Evolutionary conservation across 2,797 vertebrate species (phyloP), one percentile per base, ranked within the genome.

Genomic region (Phylloscopus collybita): DNA sequence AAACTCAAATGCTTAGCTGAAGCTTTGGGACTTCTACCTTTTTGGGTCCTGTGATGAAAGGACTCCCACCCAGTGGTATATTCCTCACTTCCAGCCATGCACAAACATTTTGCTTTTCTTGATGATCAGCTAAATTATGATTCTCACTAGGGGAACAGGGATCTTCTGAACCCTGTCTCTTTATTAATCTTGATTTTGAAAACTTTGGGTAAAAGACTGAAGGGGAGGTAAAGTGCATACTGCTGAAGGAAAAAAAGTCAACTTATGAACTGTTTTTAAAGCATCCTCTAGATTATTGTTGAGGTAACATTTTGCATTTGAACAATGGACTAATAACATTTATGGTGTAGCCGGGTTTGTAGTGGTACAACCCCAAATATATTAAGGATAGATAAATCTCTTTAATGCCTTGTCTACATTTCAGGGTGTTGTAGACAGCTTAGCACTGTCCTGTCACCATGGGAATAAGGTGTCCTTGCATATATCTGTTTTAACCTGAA

Each of bases 121-220:
- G 32, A 40, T 0, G 0, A 61, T 8, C 2, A 2, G 8, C 18
- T 61, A 72, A 47, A 16, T 81, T 25, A 30, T 42, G 9, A 50
- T 81, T 92, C 26, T 75, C 5, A 19, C 10, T 36, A 76, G 4
- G 6, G 17, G 51, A 91, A 42, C 4, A 27, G 23, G 13, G 32
- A 38, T 79, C 38, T 79, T 91, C 42, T 57, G 57, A 30, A 80
- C 80, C 5, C 6, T 8, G 0, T 61, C 75, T 79, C 26, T 78
- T 67, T 65, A 42, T 71, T 91, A 29, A 57, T 50, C 27, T 66
- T 54, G 25, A 51, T 59, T 82, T 87, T 66, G 47, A 80, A 75
- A 69, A 73, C 21, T 74, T 59, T 11, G 8, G 2, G 11, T 82
- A 21, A 40, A 81, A 75, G 30, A 21, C 17, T 76, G n/a, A 57